phyloP scores from a whole-genome alignment of 2,797 vertebrate genomes.

The Macrochelys suwanniensis region DNA sequence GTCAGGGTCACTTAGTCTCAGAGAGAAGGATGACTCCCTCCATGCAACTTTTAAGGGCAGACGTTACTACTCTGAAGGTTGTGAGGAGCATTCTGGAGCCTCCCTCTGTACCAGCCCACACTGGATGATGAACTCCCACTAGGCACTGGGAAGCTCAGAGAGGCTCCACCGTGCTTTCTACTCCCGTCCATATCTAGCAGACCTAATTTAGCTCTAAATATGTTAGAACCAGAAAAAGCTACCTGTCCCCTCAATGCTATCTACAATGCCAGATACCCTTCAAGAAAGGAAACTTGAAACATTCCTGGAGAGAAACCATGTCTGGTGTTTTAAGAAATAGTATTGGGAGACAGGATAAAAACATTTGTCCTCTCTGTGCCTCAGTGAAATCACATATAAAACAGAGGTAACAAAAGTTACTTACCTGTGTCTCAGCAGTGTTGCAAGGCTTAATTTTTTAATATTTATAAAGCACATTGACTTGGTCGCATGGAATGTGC shows the following conservation, averaged over 20 bases:
- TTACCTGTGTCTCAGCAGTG: neutral
- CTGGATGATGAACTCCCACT: neutral
- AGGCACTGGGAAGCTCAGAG: neutral
- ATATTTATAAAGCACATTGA: neutral
- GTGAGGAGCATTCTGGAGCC: neutral
- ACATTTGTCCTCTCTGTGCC: neutral
- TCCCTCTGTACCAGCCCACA: neutral
- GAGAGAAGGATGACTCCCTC: neutral
- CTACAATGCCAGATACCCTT: neutral
- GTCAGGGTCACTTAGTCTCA: neutral
- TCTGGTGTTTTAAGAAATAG: neutral
- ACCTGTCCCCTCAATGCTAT: neutral
- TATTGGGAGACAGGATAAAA: neutral
- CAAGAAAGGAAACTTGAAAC: neutral
- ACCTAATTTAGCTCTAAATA: neutral
- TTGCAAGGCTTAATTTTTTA: neutral
- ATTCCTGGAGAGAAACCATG: too few species aligned
- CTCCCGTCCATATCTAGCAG: neutral
- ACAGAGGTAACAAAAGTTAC: neutral
- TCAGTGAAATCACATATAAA: neutral
- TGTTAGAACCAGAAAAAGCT: neutral
- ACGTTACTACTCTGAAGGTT: neutral
- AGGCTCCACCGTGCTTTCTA: neutral
- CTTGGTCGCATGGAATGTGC: neutral
- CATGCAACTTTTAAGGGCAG: neutral